Evolutionary conservation across 2,113 vertebrate genomes (phyloP).

Genomic region (Python bivittatus): DNA sequence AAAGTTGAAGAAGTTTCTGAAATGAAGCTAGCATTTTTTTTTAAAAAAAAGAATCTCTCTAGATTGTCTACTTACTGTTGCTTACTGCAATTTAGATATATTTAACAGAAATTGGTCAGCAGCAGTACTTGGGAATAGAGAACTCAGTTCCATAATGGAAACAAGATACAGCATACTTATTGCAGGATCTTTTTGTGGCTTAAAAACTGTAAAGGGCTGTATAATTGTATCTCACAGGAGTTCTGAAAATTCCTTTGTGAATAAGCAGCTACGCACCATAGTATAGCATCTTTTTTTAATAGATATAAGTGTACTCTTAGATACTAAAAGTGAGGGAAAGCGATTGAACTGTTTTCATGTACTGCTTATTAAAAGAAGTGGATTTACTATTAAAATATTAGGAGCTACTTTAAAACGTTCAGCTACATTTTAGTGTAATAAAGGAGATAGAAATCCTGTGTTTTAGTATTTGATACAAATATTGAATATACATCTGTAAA

Average conservation of each 20-base stretch:
- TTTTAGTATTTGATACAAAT: background rate
- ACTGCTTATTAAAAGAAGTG: background rate
- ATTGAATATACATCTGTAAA: background rate
- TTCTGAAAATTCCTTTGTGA: background rate
- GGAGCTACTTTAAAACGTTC: background rate
- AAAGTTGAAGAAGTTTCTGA: background rate
- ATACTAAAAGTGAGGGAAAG: background rate
- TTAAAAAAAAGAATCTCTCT: background rate
- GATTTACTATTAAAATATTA: background rate
- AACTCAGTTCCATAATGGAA: background rate
- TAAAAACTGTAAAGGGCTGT: background rate
- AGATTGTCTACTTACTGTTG: background rate
- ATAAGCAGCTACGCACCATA: background rate
- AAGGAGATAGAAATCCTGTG: background rate
- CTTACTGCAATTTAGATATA: background rate
- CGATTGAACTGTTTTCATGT: background rate
- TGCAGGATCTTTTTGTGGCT: background rate
- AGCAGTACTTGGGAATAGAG: background rate
- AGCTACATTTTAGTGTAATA: background rate
- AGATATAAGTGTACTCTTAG: background rate
- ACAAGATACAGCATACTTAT: background rate
- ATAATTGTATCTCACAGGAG: background rate
- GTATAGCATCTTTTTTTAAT: background rate
- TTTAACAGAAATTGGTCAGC: background rate
- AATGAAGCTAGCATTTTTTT: background rate